Percentiles rank a stretch among this genome's conserved stretches.
Conservation (phyloP, 1,140 invertebrate genomes). For the Rhagoletis pomonella region DNA sequence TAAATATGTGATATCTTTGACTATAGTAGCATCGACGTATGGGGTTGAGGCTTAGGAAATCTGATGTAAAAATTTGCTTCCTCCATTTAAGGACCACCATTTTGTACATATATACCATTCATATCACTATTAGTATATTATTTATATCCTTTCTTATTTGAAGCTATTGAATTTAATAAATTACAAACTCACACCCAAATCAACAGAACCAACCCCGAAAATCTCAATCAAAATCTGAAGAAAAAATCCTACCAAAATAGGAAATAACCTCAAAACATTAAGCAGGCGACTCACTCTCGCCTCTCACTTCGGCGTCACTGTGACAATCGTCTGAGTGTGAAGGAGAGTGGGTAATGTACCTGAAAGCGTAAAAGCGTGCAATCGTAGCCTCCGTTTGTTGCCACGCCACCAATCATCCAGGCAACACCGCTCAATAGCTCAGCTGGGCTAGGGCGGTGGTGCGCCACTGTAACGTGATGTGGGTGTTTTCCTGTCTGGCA, state of each 20-base stretch:
- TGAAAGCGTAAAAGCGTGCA: slow-evolving; percentile 74
- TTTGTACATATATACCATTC: too few species aligned
- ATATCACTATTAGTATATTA: slow-evolving; percentile 31
- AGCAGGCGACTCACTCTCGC: neutral
- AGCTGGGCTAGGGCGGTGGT: neutral
- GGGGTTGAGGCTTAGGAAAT: too few species aligned
- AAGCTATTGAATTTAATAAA: slow-evolving; percentile 47
- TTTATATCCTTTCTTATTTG: slow-evolving; percentile 29
- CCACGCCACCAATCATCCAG: slow-evolving; percentile 38
- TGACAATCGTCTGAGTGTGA: neutral
- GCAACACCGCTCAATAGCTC: neutral
- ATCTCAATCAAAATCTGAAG: neutral
- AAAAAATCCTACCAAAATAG: neutral
- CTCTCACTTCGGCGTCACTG: neutral
- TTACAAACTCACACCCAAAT: slow-evolving; percentile 9
- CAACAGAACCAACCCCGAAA: neutral
- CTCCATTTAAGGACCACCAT: too few species aligned
- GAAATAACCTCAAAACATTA: slow-evolving; percentile 44
- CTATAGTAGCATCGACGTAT: too few species aligned
- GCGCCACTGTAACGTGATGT: neutral
- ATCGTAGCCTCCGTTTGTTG: slow-evolving; percentile 57
- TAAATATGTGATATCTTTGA: too few species aligned
- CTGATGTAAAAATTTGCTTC: too few species aligned
- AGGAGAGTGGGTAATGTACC: slow-evolving; percentile 63
- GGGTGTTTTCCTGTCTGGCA: slow-evolving; percentile 58